phyloP scores from a whole-genome alignment of 2,888 invertebrate species.

The Pterobdella sp. region DNA sequence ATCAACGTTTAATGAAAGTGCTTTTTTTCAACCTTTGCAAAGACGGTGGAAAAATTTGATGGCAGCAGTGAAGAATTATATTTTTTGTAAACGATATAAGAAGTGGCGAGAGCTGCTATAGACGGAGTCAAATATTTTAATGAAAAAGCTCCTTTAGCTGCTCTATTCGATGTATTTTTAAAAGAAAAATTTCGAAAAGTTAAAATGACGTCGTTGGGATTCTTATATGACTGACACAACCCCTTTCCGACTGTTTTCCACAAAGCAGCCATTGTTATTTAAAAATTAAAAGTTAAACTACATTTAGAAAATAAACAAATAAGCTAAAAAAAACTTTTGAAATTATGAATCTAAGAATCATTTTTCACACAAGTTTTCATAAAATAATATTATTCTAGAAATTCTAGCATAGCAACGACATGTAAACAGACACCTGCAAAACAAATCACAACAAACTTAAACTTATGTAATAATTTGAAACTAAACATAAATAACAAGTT shows the following conservation, averaged over 20 bases:
- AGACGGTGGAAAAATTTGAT: not conserved
- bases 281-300: not conserved
- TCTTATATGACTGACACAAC: not conserved
- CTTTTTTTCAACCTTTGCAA: too few relatives aligned
- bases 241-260: not conserved
- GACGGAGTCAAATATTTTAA: not conserved
- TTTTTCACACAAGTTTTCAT: too few relatives aligned
- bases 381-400: too few relatives aligned
- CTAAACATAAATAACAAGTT: too few relatives aligned
- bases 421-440: too few relatives aligned
- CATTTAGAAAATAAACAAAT: not conserved
- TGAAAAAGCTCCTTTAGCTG: not conserved
- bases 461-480: too few relatives aligned
- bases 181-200: not conserved
- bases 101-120: slow-evolving; percentile 7
- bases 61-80: not conserved
- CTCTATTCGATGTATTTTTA: not conserved
- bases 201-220: too few relatives aligned
- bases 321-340: not conserved
- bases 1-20: too few relatives aligned
- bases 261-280: slow-evolving; percentile 4
- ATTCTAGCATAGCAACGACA: too few relatives aligned
- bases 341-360: not conserved
- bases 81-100: not conserved
- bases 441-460: too few relatives aligned